Evolutionary conservation across 2,797 vertebrate species (phyloP).

Genomic region (Odontamblyopus rebecca): DNA sequence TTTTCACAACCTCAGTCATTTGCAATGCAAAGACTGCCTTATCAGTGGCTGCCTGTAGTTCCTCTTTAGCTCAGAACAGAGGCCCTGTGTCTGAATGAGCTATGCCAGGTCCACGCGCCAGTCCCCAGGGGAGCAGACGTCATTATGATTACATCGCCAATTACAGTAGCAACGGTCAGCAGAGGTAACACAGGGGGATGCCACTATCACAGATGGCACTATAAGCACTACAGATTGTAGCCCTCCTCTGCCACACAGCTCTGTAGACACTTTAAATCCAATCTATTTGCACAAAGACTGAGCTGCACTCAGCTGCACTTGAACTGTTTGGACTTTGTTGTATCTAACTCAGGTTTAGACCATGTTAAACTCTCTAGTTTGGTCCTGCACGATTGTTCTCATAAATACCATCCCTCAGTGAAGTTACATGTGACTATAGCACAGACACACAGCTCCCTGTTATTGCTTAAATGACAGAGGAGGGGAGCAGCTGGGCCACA

Average conservation of each 20-base stretch:
- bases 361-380: slow-evolving; percentile 17
- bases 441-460: slow-evolving; percentile 41
- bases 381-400: slow-evolving; percentile 16
- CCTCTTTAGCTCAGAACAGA: slow-evolving; percentile 38
- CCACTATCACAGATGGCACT: slow-evolving; percentile 65
- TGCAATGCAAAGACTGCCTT: slow-evolving; percentile 74
- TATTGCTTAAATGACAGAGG: slow-evolving; percentile 37
- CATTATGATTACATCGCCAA: slow-evolving; percentile 67
- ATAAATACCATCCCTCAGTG: slow-evolving; percentile 30
- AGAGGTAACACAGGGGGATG: slow-evolving; percentile 32
- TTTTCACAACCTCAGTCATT: slow-evolving; percentile 52
- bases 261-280: slow-evolving; percentile 10
- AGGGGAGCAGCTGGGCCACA: slow-evolving; percentile 51
- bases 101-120: slow-evolving; percentile 56
- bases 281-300: slow-evolving; percentile 24
- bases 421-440: slow-evolving; percentile 30
- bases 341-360: not conserved
- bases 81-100: slow-evolving; percentile 34
- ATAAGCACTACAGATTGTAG: slow-evolving; percentile 42
- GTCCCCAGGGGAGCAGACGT: slow-evolving; percentile 54
- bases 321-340: slow-evolving; percentile 19
- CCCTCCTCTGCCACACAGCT: slow-evolving; percentile 33
- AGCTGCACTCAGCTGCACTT: slow-evolving; percentile 18
- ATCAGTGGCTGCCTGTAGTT: slow-evolving; percentile 75
- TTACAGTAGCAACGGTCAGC: slow-evolving; percentile 62